Evolutionary conservation across 2,113 vertebrate species (phyloP), one percentile per base, ranked within the genome.

Genomic region (Pedionomus torquatus): DNA sequence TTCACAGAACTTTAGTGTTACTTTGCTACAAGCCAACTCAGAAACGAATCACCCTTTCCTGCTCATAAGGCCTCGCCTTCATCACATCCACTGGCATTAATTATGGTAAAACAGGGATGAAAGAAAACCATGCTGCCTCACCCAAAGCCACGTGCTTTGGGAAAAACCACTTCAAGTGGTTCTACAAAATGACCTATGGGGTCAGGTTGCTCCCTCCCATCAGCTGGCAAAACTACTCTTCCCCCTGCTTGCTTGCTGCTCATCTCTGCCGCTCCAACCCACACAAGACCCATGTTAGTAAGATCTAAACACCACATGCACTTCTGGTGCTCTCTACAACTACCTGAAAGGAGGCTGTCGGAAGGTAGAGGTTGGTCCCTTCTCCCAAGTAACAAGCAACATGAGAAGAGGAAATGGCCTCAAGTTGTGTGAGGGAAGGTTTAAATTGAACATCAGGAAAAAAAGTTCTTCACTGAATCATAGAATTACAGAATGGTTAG

Each of bases 281-380:
- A 6, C 30, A 30, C 17, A 28, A 69, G 20, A 48, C 25, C 23
- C 9, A 17, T 1, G 0, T 2, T 11, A 66, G 37, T 20, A 24
- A 35, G 30, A 43, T 18, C 49, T 33, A 54, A 77, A 28, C 2
- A 21, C 43, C 43, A 4, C 0, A 7, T 18, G 30, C 21, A 16
- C 21, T 18, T 41, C 28, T 41, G 30, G 19, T 28, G 26, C 18
- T 30, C 37, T 41, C 61, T 41, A 30, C 37, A 19, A 14, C 37
- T 64, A 30, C 26, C 17, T 20, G 37, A 63, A 63, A 63, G 37
- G 37, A 7, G 37, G 61, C 30, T 41, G 39, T 37, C 26, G 35
- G 9, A 10, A 61, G 35, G 35, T 8, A 25, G 35, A 25, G 15
- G 15, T 17, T 25, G 15, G 24, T 61, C 58, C 37, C 23, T 37